Evolutionary conservation across 2,113 vertebrate genomes (phyloP), one percentile per base, ranked within the genome.

Genomic region (Cygnus buccinator): DNA sequence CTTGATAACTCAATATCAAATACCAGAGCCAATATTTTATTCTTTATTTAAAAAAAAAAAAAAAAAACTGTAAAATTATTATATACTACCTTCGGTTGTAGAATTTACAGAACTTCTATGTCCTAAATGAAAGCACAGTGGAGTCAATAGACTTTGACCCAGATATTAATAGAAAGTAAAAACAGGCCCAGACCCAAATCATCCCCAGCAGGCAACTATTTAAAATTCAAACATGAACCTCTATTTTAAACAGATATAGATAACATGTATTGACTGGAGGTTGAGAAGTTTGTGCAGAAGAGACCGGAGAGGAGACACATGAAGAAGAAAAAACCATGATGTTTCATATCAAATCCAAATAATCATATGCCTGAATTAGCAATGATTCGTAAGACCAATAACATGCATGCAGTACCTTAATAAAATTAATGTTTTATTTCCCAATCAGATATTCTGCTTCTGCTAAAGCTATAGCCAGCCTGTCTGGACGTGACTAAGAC

Each of bases 401-500:
- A 55, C 19, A 21, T 20, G 9, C 57, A 65, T 5, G 16, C 3
- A 61, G 28, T 67, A 74, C 22, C n/a, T 77, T 50, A 77, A 84
- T 26, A 81, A 92, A 90, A 87, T 37, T 22, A 73, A 61, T 33
- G 2, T 9, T 52, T 63, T 75, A 2, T 59, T 91, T 77, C 41
- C n/a, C 84, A 29, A 31, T 78, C 44, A 73, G 33, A 33, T 75
- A 76, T 31, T 13, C 35, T 57, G 6, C 19, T 65, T 35, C 19
- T 72, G 73, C 57, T 79, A 43, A 75, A 81, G 46, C 50, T 67
- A 61, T 22, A 92, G 16, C 33, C 12, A 26, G 52, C 10, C 70
- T 87, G 9, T 23, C 3, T 1, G 20, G 26, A 87, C 95, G 91
- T 94, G 91, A 89, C 48, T 82, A 89, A 82, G 81, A 79, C 81